Evolutionary conservation across 2,113 vertebrate genomes (phyloP).

Genomic region (Oxyruncus cristatus): DNA sequence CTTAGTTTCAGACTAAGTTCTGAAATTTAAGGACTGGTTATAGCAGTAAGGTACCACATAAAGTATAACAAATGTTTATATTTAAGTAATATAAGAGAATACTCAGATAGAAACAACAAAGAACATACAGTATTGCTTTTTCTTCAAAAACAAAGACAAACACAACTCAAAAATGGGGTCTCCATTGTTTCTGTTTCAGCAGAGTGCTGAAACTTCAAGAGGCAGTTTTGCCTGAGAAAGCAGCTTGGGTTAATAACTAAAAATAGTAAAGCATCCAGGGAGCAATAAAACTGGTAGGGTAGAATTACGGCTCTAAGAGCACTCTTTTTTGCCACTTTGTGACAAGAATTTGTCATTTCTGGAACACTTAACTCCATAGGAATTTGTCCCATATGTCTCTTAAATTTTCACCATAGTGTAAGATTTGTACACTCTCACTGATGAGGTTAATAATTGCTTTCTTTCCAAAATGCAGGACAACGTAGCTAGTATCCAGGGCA

Average conservation of each 20-base stretch:
- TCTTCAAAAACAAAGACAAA: background rate
- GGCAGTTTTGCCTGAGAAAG: background rate
- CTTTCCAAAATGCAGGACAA: background rate
- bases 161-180: background rate
- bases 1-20: background rate
- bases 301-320: background rate
- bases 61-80: background rate
- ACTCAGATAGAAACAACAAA: background rate
- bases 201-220: background rate
- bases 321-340: background rate
- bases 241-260: background rate
- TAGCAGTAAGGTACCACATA: background rate
- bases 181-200: background rate
- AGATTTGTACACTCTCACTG: background rate
- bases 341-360: background rate
- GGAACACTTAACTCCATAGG: background rate
- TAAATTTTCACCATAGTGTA: background rate
- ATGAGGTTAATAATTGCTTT: background rate
- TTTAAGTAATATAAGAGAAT: background rate
- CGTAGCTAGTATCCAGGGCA: background rate
- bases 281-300: background rate
- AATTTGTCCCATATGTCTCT: background rate
- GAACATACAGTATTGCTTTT: background rate
- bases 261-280: background rate
- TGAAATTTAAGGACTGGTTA: background rate